A percentile compares a stretch with the other conserved stretches of the same genome.
phyloP scores from a whole-genome alignment of 2,888 invertebrate genomes.

The Aleiodes testaceus region DNA sequence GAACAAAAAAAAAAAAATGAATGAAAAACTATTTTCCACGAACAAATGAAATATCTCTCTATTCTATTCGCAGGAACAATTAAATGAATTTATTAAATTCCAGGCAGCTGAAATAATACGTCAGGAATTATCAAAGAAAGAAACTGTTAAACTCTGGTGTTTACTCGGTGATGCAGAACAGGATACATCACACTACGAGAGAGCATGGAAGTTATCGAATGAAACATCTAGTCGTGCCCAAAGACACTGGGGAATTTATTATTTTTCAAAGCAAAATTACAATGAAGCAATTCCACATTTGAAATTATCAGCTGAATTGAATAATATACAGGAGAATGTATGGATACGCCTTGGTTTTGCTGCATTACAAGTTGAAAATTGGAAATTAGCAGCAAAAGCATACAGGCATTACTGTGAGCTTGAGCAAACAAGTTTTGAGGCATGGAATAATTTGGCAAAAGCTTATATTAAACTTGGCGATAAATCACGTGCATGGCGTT shows the following conservation, averaged over 20 bases:
- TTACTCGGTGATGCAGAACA: constrained; percentile 91
- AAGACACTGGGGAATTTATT: constrained; percentile 89
- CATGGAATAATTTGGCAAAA: constrained; percentile 98
- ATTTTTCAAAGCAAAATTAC: constrained; percentile 83
- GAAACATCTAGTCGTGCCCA: constrained; percentile 88
- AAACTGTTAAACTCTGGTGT: constrained; percentile 91
- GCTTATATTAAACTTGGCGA: constrained; percentile 92
- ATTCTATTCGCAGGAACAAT: neutral
- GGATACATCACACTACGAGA: constrained; percentile 85
- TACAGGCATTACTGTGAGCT: constrained; percentile 90
- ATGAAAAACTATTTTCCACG: no score
- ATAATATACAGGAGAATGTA: constrained; percentile 88
- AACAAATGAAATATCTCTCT: no score
- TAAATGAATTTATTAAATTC: constrained; percentile 40
- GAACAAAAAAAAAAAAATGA: no score
- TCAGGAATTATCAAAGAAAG: constrained; percentile 84
- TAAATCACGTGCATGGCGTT: constrained; percentile 87
- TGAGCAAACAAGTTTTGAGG: constrained; percentile 92
- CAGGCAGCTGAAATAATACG: constrained; percentile 91
- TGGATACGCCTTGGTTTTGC: constrained; percentile 92
- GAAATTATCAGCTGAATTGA: constrained; percentile 87
- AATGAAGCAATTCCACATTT: constrained; percentile 86
- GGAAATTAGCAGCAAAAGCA: constrained; percentile 87
- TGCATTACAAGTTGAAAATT: constrained; percentile 84
- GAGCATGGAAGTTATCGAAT: constrained; percentile 93